Percentiles rank a stretch among this genome's conserved stretches.
Evolutionary conservation across 1,140 invertebrate genomes (phyloP).

Genomic region (Lepidotrigona ventralis): DNA sequence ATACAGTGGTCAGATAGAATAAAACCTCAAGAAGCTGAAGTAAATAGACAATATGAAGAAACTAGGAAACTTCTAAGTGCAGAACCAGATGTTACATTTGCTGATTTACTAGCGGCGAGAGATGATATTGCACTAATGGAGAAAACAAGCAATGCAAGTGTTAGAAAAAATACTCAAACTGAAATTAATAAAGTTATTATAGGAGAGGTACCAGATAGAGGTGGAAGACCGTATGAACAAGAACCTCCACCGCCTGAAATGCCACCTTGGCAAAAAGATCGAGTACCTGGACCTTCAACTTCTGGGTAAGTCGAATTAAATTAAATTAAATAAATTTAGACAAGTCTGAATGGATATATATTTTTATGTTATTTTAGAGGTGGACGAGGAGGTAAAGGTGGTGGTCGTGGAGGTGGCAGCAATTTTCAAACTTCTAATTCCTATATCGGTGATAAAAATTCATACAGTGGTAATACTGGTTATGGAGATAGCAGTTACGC

Average conservation of each 20-base stretch:
- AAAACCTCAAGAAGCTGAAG: constrained; percentile 86
- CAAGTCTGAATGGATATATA: constrained; percentile 1
- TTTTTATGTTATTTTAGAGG: constrained; percentile 59
- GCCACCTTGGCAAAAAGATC: constrained; percentile 92
- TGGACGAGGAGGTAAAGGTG: constrained; percentile 60
- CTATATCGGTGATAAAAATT: constrained; percentile 23
- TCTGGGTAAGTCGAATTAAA: constrained; percentile 52
- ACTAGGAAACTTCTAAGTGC: constrained; percentile 84
- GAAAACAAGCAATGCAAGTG: constrained; percentile 91
- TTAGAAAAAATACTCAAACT: constrained; percentile 89
- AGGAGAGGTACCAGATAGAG: constrained; percentile 90
- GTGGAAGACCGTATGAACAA: constrained; percentile 93
- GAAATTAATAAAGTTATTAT: constrained; percentile 93
- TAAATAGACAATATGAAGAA: constrained; percentile 86
- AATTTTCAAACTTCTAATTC: constrained; percentile 37
- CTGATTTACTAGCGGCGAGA: constrained; percentile 90
- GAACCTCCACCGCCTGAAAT: constrained; percentile 96
- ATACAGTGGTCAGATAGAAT: constrained; percentile 92
- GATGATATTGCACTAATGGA: constrained; percentile 91
- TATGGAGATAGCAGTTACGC: constrained; percentile 35
- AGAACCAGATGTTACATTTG: constrained; percentile 84
- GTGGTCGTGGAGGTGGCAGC: constrained; percentile 44
- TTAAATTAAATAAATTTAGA: constrained; percentile 12
- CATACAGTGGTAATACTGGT: constrained; percentile 23
- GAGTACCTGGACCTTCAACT: constrained; percentile 64